Percentiles rank a stretch among this genome's conserved stretches.
Evolutionary conservation across 2,888 invertebrate species (phyloP).

Genomic region (Agrochola lota): DNA sequence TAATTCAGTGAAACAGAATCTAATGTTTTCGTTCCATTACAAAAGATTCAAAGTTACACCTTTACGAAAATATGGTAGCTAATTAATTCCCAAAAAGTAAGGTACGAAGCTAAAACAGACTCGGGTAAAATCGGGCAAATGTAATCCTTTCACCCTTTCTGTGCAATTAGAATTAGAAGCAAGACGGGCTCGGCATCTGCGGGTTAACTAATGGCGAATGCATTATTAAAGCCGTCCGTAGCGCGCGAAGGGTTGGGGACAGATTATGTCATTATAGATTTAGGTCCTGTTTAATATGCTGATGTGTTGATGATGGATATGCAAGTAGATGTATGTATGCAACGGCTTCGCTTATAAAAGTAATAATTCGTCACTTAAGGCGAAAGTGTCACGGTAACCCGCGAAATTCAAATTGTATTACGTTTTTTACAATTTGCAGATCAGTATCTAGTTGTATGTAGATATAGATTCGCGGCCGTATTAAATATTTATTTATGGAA

Average conservation of each 20-base stretch:
- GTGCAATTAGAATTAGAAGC: constrained; percentile 86
- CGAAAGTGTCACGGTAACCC: too few relatives aligned
- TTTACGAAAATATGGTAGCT: constrained; percentile 57
- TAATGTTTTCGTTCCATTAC: constrained; percentile 76
- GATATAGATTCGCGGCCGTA: too few relatives aligned
- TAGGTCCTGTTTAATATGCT: constrained; percentile 73
- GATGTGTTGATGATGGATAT: constrained; percentile 69
- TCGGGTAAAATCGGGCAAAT: constrained; percentile 75
- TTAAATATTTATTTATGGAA: too few relatives aligned
- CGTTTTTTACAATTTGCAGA: too few relatives aligned
- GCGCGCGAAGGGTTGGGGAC: constrained; percentile 83
- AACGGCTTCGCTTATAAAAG: background rate
- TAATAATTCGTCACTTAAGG: too few relatives aligned
- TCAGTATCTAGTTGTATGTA: too few relatives aligned
- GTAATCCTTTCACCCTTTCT: constrained; percentile 86
- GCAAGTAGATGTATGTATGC: constrained; percentile 14
- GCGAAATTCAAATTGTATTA: too few relatives aligned
- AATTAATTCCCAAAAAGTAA: constrained; percentile 76
- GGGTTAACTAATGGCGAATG: constrained; percentile 89
- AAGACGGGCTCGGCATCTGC: constrained; percentile 85
- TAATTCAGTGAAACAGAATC: constrained; percentile 31
- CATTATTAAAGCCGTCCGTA: constrained; percentile 87
- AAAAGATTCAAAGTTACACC: constrained; percentile 59
- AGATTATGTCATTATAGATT: constrained; percentile 87
- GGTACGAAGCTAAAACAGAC: constrained; percentile 74